Base-by-base conservation (phyloP, 1,140 invertebrate genomes). In the Agrilus planipennis region DNA sequence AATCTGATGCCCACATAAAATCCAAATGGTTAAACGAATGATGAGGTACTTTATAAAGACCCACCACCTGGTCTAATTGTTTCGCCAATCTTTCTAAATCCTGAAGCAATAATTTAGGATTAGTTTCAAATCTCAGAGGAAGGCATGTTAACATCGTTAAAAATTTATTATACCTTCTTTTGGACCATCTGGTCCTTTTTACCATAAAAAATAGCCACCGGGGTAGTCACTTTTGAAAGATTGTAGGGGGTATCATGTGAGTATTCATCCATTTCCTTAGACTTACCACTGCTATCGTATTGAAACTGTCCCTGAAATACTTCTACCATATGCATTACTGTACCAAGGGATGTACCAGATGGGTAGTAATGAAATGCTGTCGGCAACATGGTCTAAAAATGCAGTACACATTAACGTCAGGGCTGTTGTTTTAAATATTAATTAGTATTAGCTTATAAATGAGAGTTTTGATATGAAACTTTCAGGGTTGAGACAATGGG, bases 21-120 rank as follows among this genome's bases (percentile, higher is more conserved):
- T 84, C 79, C 44, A 81, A 67, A 50, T 83, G 77, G 54, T 76
- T 81, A 63, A 80, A 85, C 29, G 72, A 62, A 2, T 61, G 54
- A 37, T 71, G 61, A 0, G 72, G 68, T 5, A 83, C 62, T 49
- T 68, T 34, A 54, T 64, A 57, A 3, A 60, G 54, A 17, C 64
- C 53, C n/a, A 61, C 46, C 0, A 67, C 59, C 46, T 64, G 73
- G 25, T 57, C 64, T 11, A 78, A 46, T 28, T 60, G 53, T 2
- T 34, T 55, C 2, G 58, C 56, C 4, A 82, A 63, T 52, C 60
- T 61, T 32, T 69, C 59, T 1, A 84, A 73, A 55, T 85, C 79
- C 55, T 72, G 53, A 20, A 71, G 20, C 20, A 5, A 43, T 39
- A 45, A 48, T 19, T 30, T 36, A 41, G 34, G 41, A 2, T 0